phyloP scores from a whole-genome alignment of 2,888 invertebrate species.

The Drosophila longiperda region DNA sequence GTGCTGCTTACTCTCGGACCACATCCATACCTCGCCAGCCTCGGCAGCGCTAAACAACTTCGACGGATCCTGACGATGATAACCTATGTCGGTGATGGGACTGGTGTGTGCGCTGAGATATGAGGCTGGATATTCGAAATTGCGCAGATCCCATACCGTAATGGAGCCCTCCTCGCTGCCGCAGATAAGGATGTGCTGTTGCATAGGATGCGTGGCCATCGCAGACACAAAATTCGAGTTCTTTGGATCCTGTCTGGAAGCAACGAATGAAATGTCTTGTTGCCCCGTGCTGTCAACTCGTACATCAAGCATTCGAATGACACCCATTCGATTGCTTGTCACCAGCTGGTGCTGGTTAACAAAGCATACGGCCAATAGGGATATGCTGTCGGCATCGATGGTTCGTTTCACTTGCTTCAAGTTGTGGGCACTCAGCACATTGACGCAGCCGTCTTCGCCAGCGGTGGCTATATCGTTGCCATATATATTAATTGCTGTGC shows the following conservation, averaged over 20 bases:
- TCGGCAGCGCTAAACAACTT: conserved; percentile 92
- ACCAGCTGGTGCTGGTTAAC: conserved; percentile 89
- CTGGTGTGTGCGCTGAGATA: conserved; percentile 91
- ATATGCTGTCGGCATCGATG: conserved; percentile 91
- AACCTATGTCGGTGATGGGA: conserved; percentile 93
- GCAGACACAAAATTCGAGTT: conserved; percentile 88
- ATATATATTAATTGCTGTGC: conserved; percentile 90
- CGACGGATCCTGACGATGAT: conserved; percentile 93
- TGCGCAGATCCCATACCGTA: conserved; percentile 95
- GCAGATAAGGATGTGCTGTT: conserved; percentile 92
- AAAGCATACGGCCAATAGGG: conserved; percentile 91
- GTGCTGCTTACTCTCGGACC: conserved; percentile 90
- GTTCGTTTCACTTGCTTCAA: conserved; percentile 85
- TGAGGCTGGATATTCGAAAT: conserved; percentile 93
- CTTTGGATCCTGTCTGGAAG: conserved; percentile 89
- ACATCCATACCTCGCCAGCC: conserved; percentile 95
- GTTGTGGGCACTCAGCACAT: conserved; percentile 86
- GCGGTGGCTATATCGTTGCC: conserved; percentile 92
- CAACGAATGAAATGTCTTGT: conserved; percentile 88
- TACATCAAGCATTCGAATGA: conserved; percentile 95
- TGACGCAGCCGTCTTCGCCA: conserved; percentile 92
- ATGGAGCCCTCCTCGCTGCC: conserved; percentile 95
- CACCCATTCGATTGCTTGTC: conserved; percentile 94
- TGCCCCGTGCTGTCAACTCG: conserved; percentile 88
- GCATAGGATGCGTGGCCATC: conserved; percentile 93